A percentile compares a stretch with the other conserved stretches of the same genome.
Evolutionary conservation across 2,113 vertebrate genomes (phyloP).

Genomic region (Xenus cinereus): DNA sequence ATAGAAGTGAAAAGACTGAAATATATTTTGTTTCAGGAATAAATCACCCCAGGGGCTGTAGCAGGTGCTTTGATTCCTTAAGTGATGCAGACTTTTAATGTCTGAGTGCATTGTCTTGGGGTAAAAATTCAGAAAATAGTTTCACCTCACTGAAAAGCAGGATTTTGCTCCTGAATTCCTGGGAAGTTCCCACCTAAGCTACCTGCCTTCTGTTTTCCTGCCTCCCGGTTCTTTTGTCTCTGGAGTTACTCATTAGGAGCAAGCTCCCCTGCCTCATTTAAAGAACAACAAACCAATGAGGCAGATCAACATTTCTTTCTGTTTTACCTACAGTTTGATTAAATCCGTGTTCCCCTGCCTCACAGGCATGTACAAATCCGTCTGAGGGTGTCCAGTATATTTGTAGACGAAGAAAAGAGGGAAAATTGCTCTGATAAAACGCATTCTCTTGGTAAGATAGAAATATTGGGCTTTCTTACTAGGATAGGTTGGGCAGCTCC

Average conservation of each 20-base stretch:
- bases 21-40: constrained; percentile 8
- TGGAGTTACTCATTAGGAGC: constrained; percentile 15
- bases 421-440: not conserved
- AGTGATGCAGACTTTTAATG: not conserved
- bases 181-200: not conserved
- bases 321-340: not conserved
- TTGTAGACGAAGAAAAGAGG: not conserved
- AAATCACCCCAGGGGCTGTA: not conserved
- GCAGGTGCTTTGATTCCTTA: not conserved
- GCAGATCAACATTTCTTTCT: constrained; percentile 4
- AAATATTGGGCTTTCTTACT: not conserved
- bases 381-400: not conserved
- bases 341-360: not conserved
- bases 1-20: not conserved
- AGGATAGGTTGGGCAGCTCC: not conserved
- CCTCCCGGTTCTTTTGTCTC: constrained; percentile 11
- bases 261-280: constrained; percentile 10
- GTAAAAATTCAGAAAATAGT: constrained; percentile 3
- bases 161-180: constrained; percentile 42
- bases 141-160: constrained; percentile 20
- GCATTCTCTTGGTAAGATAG: not conserved
- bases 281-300: not conserved
- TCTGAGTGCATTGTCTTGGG: not conserved
- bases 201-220: not conserved
- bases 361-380: not conserved